Percentiles rank a stretch among this genome's conserved stretches.
These are phyloP conservation scores for Psephotus haematonotus DNA, from an alignment of 2,113 vertebrate genomes.

Conservation along the genomic window DNA sequence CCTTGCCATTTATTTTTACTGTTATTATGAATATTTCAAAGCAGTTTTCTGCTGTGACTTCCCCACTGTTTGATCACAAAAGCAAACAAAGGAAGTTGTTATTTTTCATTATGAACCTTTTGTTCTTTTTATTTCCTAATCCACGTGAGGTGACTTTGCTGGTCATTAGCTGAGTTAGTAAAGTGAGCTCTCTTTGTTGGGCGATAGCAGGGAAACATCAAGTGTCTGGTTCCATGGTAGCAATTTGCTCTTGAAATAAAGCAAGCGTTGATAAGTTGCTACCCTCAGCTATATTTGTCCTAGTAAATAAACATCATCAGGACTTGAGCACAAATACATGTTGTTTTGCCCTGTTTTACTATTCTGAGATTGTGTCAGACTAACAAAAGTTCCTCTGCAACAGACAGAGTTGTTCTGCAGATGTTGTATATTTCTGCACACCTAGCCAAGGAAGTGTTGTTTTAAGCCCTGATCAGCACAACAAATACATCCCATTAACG, in stretches of 20 bases:
- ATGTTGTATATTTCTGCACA: not conserved
- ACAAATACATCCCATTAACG: not conserved
- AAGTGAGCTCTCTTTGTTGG: constrained; percentile 45
- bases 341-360: constrained; percentile 46
- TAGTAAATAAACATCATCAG: constrained; percentile 64
- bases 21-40: constrained; percentile 50
- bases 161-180: not conserved
- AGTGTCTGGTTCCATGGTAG: constrained; percentile 60
- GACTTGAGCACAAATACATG: constrained; percentile 42
- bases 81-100: constrained; percentile 19
- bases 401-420: fast-evolving
- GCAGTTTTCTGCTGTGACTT: constrained; percentile 17
- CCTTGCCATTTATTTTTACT: constrained; percentile 28
- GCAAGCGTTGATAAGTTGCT: constrained; percentile 50
- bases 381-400: not conserved
- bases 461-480: not conserved
- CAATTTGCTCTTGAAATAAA: constrained; percentile 64
- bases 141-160: not conserved
- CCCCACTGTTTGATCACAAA: constrained; percentile 55
- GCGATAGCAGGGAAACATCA: constrained; percentile 44
- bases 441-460: not conserved
- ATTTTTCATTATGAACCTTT: constrained; percentile 54
- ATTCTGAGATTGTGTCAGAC: constrained; percentile 26
- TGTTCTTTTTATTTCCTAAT: constrained; percentile 53
- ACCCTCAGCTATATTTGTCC: constrained; percentile 67